Conservation (phyloP, 2,113 vertebrate species). For the Pachypanchax playfairii region DNA sequence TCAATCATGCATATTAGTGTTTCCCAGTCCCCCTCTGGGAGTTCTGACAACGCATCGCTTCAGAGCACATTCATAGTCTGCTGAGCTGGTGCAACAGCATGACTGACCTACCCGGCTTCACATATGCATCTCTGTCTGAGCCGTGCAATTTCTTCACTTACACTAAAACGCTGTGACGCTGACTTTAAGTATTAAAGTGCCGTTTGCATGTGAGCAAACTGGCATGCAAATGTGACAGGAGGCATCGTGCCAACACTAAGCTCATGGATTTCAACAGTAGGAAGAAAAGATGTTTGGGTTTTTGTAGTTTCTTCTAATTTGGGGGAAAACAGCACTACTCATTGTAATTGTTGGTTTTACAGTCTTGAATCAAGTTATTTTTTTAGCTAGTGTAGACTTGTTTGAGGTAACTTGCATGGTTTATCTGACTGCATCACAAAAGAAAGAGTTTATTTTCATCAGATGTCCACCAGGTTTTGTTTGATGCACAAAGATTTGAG, state of each 20-base stretch:
- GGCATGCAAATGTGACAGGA: no score
- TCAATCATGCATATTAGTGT: constrained; percentile 70
- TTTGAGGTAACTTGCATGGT: not conserved
- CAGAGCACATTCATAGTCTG: constrained; percentile 36
- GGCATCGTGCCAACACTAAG: not conserved
- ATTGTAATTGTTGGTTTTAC: not conserved
- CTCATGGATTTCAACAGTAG: not conserved
- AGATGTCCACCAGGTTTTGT: not conserved
- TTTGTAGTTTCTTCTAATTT: not conserved
- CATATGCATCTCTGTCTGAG: constrained; percentile 25
- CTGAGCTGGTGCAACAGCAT: constrained; percentile 39
- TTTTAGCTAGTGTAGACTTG: not conserved
- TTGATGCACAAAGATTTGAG: not conserved
- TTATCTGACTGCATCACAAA: not conserved
- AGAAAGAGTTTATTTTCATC: not conserved
- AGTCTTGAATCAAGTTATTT: not conserved
- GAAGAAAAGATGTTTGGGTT: not conserved
- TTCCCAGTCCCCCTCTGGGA: constrained; percentile 35
- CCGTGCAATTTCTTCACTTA: constrained; percentile 10
- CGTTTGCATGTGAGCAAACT: constrained; percentile 3
- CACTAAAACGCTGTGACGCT: constrained; percentile 1
- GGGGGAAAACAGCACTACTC: not conserved
- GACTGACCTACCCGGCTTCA: constrained; percentile 29
- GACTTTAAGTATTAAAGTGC: constrained; percentile 18
- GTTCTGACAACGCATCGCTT: constrained; percentile 45